These are phyloP conservation scores for Agrochola macilenta DNA, from an alignment of 2,888 invertebrate species.

Conservation along the genomic window DNA sequence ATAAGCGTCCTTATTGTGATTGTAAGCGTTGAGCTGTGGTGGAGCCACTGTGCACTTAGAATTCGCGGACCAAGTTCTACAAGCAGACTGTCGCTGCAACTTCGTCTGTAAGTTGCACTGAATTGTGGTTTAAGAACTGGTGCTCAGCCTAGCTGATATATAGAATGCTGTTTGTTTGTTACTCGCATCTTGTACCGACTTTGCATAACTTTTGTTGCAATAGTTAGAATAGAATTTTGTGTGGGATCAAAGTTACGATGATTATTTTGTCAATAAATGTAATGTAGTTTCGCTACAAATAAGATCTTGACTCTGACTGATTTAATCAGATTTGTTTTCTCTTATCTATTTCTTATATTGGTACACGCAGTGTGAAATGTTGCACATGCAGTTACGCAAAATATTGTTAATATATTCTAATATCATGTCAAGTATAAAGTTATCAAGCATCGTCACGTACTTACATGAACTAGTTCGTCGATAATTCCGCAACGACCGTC, in stretches of 20 bases:
- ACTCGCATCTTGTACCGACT: constrained; percentile 2
- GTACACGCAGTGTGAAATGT: not conserved
- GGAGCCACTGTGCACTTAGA: constrained; percentile 18
- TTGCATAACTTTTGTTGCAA: constrained; percentile 15
- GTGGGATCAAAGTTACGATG: not conserved
- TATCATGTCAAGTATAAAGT: not conserved
- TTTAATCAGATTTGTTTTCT: not conserved
- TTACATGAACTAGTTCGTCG: constrained; percentile 22
- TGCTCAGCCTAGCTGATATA: constrained; percentile 40
- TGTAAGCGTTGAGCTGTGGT: constrained; percentile 21
- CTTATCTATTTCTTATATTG: not conserved
- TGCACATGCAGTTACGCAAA: not conserved
- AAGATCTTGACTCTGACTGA: not conserved
- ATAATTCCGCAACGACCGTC: constrained; percentile 2
- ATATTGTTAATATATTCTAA: not conserved
- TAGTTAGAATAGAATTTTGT: not conserved
- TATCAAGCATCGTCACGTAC: constrained; percentile 14
- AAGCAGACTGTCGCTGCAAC: constrained; percentile 38
- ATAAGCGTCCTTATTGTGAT: too few relatives aligned
- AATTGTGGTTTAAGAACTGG: constrained; percentile 51
- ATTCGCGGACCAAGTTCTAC: constrained; percentile 15
- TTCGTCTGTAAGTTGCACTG: constrained; percentile 21
- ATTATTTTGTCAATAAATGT: not conserved
- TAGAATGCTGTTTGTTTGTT: constrained; percentile 34
- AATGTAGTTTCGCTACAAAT: too few relatives aligned